Percentiles rank a stretch among this genome's conserved stretches.
Evolutionary conservation across 2,797 vertebrate species (phyloP).

Genomic region (Urocyon cinereoargenteus): DNA sequence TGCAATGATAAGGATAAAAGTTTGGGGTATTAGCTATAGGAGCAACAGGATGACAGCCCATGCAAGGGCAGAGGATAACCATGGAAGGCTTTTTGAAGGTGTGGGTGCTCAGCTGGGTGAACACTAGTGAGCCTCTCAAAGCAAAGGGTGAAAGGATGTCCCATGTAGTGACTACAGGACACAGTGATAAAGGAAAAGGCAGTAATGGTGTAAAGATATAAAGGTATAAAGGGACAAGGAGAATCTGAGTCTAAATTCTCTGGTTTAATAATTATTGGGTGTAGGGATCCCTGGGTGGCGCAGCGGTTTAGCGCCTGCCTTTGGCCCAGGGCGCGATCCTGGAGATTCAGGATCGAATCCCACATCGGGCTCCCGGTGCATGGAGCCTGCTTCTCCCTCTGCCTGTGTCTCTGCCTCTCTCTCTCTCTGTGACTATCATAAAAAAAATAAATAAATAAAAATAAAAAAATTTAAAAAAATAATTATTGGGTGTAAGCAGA

Average conservation of each 20-base stretch:
- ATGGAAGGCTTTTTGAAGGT: background rate
- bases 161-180: background rate
- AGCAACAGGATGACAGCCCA: background rate
- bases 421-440: no score
- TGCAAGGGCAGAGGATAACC: background rate
- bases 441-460: no score
- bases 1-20: background rate
- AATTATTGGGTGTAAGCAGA: background rate
- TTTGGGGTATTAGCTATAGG: background rate
- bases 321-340: no score
- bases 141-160: background rate
- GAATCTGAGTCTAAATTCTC: background rate
- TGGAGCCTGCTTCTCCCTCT: no score
- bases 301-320: no score
- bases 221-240: background rate
- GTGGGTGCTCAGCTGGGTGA: background rate
- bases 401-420: no score
- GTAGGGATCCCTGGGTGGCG: no score
- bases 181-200: background rate
- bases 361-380: no score
- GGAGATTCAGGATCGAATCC: no score
- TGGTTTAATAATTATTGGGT: background rate
- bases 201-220: background rate
- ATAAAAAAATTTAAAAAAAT: no score
- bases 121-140: background rate